These are phyloP conservation scores for Accipiter cooperii DNA, from an alignment of 2,113 vertebrate species.

Conservation along the genomic window DNA sequence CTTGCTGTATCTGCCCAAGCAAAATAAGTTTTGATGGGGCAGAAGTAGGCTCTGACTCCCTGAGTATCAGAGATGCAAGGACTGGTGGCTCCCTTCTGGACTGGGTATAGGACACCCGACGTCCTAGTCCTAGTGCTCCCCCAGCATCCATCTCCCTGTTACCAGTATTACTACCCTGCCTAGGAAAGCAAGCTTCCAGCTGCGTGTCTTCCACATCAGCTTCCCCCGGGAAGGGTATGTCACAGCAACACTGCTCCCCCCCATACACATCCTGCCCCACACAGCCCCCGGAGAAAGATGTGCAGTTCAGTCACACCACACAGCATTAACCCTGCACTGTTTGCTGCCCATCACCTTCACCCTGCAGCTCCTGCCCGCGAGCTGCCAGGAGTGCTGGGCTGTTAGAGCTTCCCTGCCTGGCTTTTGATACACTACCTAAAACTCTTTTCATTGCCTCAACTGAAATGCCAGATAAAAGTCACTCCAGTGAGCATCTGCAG, in stretches of 20 bases:
- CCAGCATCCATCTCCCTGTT: background rate
- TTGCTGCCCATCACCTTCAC: background rate
- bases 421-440: background rate
- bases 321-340: background rate
- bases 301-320: background rate
- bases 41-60: background rate
- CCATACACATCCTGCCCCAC: background rate
- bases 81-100: background rate
- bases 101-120: fast-evolving
- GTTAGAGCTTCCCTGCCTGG: background rate
- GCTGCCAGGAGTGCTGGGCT: background rate
- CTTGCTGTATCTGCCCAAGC: background rate
- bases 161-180: background rate
- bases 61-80: background rate
- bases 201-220: background rate
- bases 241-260: background rate
- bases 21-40: background rate
- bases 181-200: background rate
- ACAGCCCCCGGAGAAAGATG: fast-evolving
- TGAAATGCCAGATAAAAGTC: background rate
- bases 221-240: background rate
- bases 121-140: background rate
- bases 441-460: background rate
- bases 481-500: background rate
- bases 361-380: background rate